Base-by-base conservation (phyloP, 2,113 vertebrate species). In the Lophius piscatorius region DNA sequence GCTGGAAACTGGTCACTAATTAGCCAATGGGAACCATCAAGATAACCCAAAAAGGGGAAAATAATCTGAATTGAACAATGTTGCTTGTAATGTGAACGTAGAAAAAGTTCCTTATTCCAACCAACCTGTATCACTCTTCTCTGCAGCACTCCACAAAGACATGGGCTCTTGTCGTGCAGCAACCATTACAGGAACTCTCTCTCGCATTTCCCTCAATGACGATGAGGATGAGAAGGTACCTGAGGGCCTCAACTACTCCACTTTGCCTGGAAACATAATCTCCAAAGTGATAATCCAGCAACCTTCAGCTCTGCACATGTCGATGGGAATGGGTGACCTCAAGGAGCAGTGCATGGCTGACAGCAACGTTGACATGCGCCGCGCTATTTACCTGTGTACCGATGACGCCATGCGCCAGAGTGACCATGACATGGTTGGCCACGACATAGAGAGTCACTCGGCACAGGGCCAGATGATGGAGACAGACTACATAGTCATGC, bases 221-320 rank as follows among this genome's bases (percentile, higher is more conserved):
- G 95, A 97, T 41, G 97, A 99, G 76, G 97, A 98, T 41, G 94
- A 95, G 70, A 98, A 98, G 70, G 90, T 86, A 39, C 91, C 94
- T 0, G 96, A 98, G 90, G 95, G 94, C 72, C 93, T 98, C 79
- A 98, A 94, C 90, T 99, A 98, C 84, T 96, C 97, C 52, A 98
- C 96, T 22, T 84, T 99, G 86, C 97, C 97, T 45, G 97, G 97
- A 88, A 98, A 96, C 71, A 96, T 99, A 83, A 96, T 99, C 86
- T 99, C 97, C 83, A 99, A 99, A 92, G 97, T 99, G 76, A 94
- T 98, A 74, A 98, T 98, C 86, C 96, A 98, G 85, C 97, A 98
- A 75, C 95, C 96, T 29, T 92, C 95, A 1, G 93, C 92, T 26
- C 89, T 99, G 69, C 96, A 98, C 82, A 94, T 98, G 93, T 91